phyloP scores from a whole-genome alignment of 2,888 invertebrate species.

The Chymomyza amoena region DNA sequence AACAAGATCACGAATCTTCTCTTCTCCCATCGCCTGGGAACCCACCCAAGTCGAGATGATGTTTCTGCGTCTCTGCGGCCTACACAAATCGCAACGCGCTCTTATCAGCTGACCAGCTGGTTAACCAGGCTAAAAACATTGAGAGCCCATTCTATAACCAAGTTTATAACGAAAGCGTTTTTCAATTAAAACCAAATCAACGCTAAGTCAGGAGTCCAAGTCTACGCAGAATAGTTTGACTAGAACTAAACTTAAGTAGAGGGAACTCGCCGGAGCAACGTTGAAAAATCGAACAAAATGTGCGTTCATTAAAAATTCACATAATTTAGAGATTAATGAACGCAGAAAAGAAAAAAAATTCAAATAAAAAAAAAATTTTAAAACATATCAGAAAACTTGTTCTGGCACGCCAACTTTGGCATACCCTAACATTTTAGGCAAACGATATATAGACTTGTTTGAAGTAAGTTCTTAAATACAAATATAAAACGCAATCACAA shows the following conservation, averaged over 20 bases:
- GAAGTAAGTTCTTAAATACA: too few species aligned
- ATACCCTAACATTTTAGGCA: background rate
- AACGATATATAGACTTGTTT: too few species aligned
- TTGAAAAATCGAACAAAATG: conserved; percentile 71
- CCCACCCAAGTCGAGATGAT: conserved; percentile 61
- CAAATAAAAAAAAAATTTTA: background rate
- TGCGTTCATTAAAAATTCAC: conserved; percentile 74
- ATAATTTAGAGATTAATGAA: conserved; percentile 75
- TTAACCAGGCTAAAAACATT: background rate
- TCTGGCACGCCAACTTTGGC: conserved; percentile 26
- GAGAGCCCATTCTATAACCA: conserved; percentile 51
- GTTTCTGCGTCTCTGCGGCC: background rate
- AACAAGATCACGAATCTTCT: conserved; percentile 16
- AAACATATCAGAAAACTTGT: conserved; percentile 10
- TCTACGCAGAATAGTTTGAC: too few species aligned
- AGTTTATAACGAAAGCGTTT: conserved; percentile 69
- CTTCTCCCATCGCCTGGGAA: conserved; percentile 32
- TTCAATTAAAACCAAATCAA: conserved; percentile 66
- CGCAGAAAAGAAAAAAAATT: conserved; percentile 37
- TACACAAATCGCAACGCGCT: conserved; percentile 39
- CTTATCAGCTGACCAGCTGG: conserved; percentile 53
- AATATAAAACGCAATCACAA: too few species aligned
- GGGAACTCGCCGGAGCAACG: conserved; percentile 12
- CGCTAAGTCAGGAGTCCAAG: conserved; percentile 21
- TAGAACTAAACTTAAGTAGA: conserved; percentile 2